Conservation (phyloP, 1,140 invertebrate genomes). For the Aradophagus sp. region DNA sequence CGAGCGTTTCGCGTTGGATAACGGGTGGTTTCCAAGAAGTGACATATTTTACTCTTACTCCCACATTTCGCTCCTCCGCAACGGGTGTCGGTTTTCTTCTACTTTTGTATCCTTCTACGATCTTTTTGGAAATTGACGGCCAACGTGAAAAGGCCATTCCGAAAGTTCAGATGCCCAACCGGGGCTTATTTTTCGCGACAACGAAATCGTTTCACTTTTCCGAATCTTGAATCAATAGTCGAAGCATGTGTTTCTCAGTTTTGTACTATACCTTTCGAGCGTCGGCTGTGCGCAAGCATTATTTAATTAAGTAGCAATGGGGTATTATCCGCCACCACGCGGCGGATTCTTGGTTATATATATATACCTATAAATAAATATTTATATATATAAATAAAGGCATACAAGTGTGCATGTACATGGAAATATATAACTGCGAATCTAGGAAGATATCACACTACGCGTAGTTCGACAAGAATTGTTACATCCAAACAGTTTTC, state of each 20-base stretch:
- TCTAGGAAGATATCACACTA: conserved; percentile 7
- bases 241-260: too few species aligned
- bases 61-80: too few species aligned
- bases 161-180: too few species aligned
- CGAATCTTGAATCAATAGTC: too few species aligned
- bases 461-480: conserved; percentile 1
- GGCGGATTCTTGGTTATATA: conserved; percentile 32
- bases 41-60: too few species aligned
- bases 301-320: conserved; percentile 38
- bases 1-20: too few species aligned
- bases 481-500: conserved; percentile 20
- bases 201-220: too few species aligned
- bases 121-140: too few species aligned
- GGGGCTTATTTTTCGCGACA: too few species aligned
- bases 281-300: conserved; percentile 37
- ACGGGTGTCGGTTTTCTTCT: too few species aligned
- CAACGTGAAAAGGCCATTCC: too few species aligned
- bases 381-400: conserved; percentile 22
- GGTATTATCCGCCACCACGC: conserved; percentile 17
- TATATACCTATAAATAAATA: conserved; percentile 35
- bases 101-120: conserved; percentile 9
- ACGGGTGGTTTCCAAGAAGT: too few species aligned
- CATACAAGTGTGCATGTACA: conserved; percentile 21
- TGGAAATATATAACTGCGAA: conserved; percentile 17
- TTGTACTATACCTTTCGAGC: neutral